These are phyloP conservation scores for Esox niger DNA, from an alignment of 2,113 vertebrate species.

Conservation along the genomic window DNA sequence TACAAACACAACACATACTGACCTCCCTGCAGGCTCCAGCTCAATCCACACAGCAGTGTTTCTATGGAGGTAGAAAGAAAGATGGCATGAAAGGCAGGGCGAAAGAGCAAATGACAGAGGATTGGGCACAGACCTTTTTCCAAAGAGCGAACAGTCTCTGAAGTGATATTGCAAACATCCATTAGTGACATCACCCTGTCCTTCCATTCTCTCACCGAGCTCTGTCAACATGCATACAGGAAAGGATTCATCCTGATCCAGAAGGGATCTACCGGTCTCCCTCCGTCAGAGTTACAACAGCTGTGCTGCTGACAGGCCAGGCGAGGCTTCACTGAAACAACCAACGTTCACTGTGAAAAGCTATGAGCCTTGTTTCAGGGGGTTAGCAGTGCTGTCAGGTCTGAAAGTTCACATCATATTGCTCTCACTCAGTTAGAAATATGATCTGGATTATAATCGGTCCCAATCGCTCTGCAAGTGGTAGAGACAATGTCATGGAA, in stretches of 20 bases:
- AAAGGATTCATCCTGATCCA: slow-evolving; percentile 12
- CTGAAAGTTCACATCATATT: slow-evolving; percentile 47
- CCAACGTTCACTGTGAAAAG: neutral
- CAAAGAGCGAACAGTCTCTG: no score
- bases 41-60: no score
- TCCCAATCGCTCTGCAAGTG: slow-evolving; percentile 15
- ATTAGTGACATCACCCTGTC: slow-evolving; percentile 3
- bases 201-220: slow-evolving; percentile 2
- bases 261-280: slow-evolving; percentile 14
- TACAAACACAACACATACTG: no score
- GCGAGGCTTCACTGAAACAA: slow-evolving; percentile 15
- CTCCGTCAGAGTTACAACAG: neutral
- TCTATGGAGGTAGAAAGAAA: no score
- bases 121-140: no score
- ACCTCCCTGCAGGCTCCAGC: no score
- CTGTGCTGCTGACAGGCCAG: slow-evolving; percentile 8
- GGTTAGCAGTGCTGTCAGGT: slow-evolving; percentile 26
- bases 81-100: no score
- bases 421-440: slow-evolving; percentile 51
- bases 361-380: slow-evolving; percentile 13
- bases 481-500: neutral
- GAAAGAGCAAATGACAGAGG: no score
- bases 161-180: no score
- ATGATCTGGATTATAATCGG: slow-evolving; percentile 12
- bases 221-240: slow-evolving; percentile 3